These are phyloP conservation scores for Macaria liturata DNA, from an alignment of 2,888 invertebrate species.

Conservation along the genomic window DNA sequence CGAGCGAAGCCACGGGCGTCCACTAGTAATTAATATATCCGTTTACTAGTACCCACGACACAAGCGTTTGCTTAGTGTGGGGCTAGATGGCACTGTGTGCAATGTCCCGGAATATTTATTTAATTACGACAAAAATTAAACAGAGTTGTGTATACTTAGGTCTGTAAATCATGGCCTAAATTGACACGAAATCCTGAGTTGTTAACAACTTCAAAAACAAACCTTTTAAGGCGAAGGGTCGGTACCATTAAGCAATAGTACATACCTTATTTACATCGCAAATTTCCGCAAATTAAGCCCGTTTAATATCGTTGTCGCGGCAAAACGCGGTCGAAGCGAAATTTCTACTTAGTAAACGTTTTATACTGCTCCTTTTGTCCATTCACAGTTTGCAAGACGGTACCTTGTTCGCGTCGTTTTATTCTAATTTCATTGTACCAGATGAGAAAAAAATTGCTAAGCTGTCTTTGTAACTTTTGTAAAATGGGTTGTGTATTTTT, in stretches of 20 bases:
- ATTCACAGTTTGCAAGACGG: conserved; percentile 13
- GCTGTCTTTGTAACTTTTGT: neutral
- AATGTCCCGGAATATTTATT: no score
- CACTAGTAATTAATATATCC: no score
- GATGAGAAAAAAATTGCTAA: conserved; percentile 7
- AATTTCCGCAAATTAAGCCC: conserved; percentile 52
- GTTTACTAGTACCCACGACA: no score
- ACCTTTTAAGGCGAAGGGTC: conserved; percentile 34
- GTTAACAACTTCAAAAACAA: conserved; percentile 23
- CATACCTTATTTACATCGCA: conserved; percentile 47
- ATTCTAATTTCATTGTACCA: conserved; percentile 5
- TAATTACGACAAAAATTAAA: neutral
- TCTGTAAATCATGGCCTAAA: conserved; percentile 1
- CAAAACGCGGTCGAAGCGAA: conserved; percentile 38
- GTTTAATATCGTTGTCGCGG: conserved; percentile 42
- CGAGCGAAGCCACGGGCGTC: no score
- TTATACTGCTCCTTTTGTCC: conserved; percentile 39
- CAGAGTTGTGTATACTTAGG: no score
- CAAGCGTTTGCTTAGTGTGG: no score
- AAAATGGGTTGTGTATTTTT: no score
- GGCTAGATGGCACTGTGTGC: no score
- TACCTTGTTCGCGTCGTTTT: conserved; percentile 7
- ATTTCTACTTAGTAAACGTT: conserved; percentile 42
- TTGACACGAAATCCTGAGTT: conserved; percentile 3
- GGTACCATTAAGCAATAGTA: conserved; percentile 13